These are phyloP conservation scores for Proisotoma minuta DNA, from an alignment of 2,888 invertebrate species.

Conservation along the genomic window DNA sequence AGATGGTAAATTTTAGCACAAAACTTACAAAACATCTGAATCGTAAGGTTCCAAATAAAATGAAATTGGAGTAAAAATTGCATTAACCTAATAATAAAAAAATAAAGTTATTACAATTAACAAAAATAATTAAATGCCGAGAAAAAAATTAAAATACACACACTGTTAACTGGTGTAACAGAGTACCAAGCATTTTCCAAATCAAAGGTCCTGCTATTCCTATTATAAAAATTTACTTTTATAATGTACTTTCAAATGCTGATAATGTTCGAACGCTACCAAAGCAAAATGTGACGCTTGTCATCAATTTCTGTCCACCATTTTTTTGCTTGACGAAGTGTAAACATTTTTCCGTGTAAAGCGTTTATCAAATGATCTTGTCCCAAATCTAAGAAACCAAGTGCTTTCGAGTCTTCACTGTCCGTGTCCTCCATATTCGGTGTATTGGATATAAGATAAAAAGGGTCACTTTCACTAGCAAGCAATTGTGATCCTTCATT, in stretches of 20 bases:
- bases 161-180: neutral
- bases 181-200: neutral
- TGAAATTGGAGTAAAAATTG: slow-evolving; percentile 16
- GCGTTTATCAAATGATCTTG: slow-evolving; percentile 19
- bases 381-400: slow-evolving; percentile 1
- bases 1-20: too few relatives aligned
- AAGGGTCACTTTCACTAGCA: neutral
- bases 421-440: neutral
- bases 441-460: neutral
- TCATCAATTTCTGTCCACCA: neutral
- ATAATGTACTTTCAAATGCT: neutral
- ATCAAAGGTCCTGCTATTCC: neutral
- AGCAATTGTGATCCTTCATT: neutral
- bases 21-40: slow-evolving; percentile 8
- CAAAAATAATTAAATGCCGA: too few relatives aligned
- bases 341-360: neutral
- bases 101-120: neutral
- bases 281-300: neutral
- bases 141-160: too few relatives aligned
- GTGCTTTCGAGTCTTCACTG: neutral
- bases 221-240: neutral
- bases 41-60: slow-evolving; percentile 13
- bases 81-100: slow-evolving; percentile 8
- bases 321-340: neutral
- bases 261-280: neutral